phyloP scores from a whole-genome alignment of 1,140 invertebrate genomes.

The Camponotus pennsylvanicus region DNA sequence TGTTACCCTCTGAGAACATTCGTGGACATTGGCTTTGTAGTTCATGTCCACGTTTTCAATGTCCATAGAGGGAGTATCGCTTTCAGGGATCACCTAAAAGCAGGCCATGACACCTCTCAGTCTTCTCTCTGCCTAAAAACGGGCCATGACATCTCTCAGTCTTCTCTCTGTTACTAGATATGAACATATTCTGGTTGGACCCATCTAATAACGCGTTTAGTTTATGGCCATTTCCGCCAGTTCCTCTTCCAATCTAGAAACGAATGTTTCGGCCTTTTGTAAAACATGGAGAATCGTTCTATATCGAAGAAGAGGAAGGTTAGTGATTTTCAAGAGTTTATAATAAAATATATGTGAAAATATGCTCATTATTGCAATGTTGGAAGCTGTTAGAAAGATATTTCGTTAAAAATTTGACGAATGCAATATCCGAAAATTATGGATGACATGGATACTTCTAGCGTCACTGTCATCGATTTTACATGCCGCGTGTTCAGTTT shows the following conservation, averaged over 20 bases:
- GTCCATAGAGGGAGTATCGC: too few species aligned
- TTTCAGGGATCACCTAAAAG: too few species aligned
- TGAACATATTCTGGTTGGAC: too few species aligned
- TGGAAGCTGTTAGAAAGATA: conserved; percentile 53
- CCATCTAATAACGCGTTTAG: too few species aligned
- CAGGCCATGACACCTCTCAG: too few species aligned
- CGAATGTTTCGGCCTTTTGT: not conserved
- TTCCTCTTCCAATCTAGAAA: conserved; percentile 30
- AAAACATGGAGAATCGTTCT: conserved; percentile 81
- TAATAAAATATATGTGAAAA: conserved; percentile 66
- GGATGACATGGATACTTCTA: conserved; percentile 77
- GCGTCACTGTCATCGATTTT: conserved; percentile 32
- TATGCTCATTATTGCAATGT: conserved; percentile 59
- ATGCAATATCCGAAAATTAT: conserved; percentile 13
- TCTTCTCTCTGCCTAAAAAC: too few species aligned
- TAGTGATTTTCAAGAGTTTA: conserved; percentile 69
- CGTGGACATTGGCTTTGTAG: too few species aligned
- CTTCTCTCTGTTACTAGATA: too few species aligned
- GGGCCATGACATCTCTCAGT: too few species aligned
- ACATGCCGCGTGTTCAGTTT: not conserved
- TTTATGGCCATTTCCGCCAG: not conserved
- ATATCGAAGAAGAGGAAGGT: conserved; percentile 85
- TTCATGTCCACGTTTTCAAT: too few species aligned
- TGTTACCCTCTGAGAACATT: too few species aligned
- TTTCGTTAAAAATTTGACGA: conserved; percentile 61